Percentiles rank a stretch among this genome's conserved stretches.
These are phyloP conservation scores for Sorex fumeus DNA, from an alignment of 2,113 vertebrate species.

Conservation along the genomic window DNA sequence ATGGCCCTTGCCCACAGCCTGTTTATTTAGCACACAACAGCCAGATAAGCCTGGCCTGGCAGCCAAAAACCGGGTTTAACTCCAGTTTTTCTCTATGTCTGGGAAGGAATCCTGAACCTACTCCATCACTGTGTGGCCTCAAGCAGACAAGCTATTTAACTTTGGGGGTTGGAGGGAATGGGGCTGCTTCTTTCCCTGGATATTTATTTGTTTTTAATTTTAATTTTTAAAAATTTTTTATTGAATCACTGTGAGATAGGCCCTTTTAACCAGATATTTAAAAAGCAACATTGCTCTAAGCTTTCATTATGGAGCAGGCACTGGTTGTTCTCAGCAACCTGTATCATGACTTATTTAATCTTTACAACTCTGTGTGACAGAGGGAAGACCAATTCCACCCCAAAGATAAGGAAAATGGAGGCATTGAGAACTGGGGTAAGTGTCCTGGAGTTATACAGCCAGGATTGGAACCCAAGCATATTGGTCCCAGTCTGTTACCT, in stretches of 20 bases:
- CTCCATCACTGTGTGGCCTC: conserved; percentile 33
- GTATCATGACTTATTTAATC: conserved; percentile 28
- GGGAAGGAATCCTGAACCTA: conserved; percentile 28
- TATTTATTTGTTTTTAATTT: conserved; percentile 5
- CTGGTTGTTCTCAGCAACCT: not conserved
- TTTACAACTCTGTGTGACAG: conserved; percentile 10
- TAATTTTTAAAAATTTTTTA: too few species aligned
- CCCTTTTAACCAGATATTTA: not conserved
- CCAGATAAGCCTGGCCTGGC: not conserved
- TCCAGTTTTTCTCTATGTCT: not conserved
- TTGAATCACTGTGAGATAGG: too few species aligned
- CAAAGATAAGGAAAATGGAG: conserved; percentile 59
- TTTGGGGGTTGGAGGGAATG: not conserved
- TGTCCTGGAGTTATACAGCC: not conserved
- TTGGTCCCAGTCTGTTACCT: not conserved
- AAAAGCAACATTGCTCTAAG: conserved; percentile 15
- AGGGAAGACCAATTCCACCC: conserved; percentile 14
- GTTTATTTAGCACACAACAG: not conserved
- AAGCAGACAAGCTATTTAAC: conserved; percentile 52
- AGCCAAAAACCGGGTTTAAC: not conserved
- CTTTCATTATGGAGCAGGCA: conserved; percentile 28
- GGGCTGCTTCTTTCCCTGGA: not conserved
- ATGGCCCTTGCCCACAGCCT: not conserved
- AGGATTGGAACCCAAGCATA: conserved; percentile 29
- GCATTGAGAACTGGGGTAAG: not conserved